A percentile compares a stretch with the other conserved stretches of the same genome.
These are phyloP conservation scores for Drosophila falleni DNA, from an alignment of 2,888 invertebrate genomes.

Conservation along the genomic window DNA sequence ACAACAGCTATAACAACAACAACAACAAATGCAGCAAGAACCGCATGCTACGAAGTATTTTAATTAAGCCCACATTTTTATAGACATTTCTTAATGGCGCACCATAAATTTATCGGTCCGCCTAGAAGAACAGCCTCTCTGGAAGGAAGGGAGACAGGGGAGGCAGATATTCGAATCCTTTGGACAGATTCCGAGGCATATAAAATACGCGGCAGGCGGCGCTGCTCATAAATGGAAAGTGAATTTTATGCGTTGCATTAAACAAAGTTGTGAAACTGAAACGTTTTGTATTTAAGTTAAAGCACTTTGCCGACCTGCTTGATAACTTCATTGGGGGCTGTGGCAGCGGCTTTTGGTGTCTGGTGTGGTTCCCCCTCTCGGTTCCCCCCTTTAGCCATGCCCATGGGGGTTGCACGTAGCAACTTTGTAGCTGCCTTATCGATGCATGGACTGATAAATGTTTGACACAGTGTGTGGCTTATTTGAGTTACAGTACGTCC, in stretches of 20 bases:
- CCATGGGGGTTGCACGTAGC: slow-evolving; percentile 42
- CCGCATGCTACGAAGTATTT: slow-evolving; percentile 56
- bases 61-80: slow-evolving; percentile 76
- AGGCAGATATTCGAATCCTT: not conserved
- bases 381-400: not conserved
- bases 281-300: slow-evolving; percentile 56
- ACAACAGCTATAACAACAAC: slow-evolving; percentile 16
- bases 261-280: slow-evolving; percentile 75
- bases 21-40: slow-evolving; percentile 10
- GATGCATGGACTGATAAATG: slow-evolving; percentile 73
- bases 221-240: slow-evolving; percentile 65
- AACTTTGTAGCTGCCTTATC: slow-evolving; percentile 75
- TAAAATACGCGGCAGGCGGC: slow-evolving; percentile 66
- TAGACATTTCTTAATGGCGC: slow-evolving; percentile 73
- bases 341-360: slow-evolving; percentile 17
- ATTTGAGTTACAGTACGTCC: slow-evolving; percentile 59
- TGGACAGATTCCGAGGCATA: slow-evolving; percentile 24
- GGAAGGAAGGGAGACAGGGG: not conserved
- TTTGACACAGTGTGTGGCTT: slow-evolving; percentile 75
- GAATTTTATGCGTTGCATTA: slow-evolving; percentile 72
- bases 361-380: too few relatives aligned
- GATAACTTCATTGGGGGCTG: slow-evolving; percentile 67
- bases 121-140: slow-evolving; percentile 25
- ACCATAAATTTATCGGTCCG: slow-evolving; percentile 61
- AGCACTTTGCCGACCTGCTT: slow-evolving; percentile 37